These are phyloP conservation scores for Clarias magur DNA, from an alignment of 2,113 vertebrate species.

Conservation along the genomic window DNA sequence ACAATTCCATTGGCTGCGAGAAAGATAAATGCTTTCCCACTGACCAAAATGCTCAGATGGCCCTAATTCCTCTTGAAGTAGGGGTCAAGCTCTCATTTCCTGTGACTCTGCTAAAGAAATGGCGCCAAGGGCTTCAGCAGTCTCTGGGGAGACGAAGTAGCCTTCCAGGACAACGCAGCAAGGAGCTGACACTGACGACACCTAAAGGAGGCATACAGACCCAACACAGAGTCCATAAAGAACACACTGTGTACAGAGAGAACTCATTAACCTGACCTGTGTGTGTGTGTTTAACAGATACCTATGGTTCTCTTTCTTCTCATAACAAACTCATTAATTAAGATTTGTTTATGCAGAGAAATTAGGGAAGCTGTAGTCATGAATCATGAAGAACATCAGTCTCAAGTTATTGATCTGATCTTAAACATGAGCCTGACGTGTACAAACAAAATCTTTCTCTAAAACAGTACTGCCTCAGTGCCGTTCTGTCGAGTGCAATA, in stretches of 20 bases:
- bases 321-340: slow-evolving; percentile 78
- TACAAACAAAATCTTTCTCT: slow-evolving; percentile 55
- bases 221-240: slow-evolving; percentile 41
- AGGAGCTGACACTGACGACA: slow-evolving; percentile 35
- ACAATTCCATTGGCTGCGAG: slow-evolving; percentile 40
- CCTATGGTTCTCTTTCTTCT: slow-evolving; percentile 68
- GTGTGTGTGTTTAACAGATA: slow-evolving; percentile 77
- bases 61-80: slow-evolving; percentile 54
- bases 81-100: slow-evolving; percentile 78
- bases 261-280: slow-evolving; percentile 70
- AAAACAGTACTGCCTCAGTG: slow-evolving; percentile 19
- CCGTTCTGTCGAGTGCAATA: slow-evolving; percentile 8
- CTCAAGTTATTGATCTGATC: slow-evolving; percentile 70
- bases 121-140: slow-evolving; percentile 58
- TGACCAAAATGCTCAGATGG: slow-evolving; percentile 52
- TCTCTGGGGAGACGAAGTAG: slow-evolving; percentile 39
- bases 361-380: slow-evolving; percentile 70
- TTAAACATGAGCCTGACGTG: slow-evolving; percentile 60
- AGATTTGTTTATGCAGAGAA: slow-evolving; percentile 71
- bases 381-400: slow-evolving; percentile 72
- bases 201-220: slow-evolving; percentile 49
- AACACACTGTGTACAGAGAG: slow-evolving; percentile 56
- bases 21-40: slow-evolving; percentile 57
- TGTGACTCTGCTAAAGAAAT: slow-evolving; percentile 65
- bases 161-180: slow-evolving; percentile 38